These are phyloP conservation scores for Hystrix brachyura DNA, from an alignment of 2,113 vertebrate genomes.

Conservation along the genomic window DNA sequence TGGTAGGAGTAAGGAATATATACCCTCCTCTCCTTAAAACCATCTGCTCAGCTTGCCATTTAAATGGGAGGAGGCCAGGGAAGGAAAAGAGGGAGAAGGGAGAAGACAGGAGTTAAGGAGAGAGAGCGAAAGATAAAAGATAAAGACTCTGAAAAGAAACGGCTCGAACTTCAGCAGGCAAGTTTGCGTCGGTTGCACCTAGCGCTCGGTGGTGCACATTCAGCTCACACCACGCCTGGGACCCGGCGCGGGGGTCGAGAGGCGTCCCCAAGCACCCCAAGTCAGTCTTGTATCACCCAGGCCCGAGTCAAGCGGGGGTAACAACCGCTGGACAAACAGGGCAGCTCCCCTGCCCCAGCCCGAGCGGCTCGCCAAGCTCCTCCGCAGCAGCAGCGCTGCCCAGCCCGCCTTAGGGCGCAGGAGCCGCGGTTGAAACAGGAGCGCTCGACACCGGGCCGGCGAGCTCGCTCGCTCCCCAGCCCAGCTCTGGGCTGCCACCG, in stretches of 20 bases:
- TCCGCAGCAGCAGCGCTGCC: not conserved
- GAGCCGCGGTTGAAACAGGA: constrained; percentile 42
- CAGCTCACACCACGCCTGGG: not conserved
- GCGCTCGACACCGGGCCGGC: not conserved
- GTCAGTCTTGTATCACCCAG: not conserved
- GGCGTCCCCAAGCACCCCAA: constrained; percentile 9
- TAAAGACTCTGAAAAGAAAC: constrained; percentile 35
- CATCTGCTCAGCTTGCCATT: constrained; percentile 72
- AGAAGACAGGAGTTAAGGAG: not conserved
- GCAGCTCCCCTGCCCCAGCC: not conserved
- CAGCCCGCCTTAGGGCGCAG: constrained; percentile 15
- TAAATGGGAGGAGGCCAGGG: constrained; percentile 42
- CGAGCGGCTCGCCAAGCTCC: not conserved
- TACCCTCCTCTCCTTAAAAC: constrained; percentile 69
- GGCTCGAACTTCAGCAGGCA: constrained; percentile 53
- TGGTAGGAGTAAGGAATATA: constrained; percentile 3
- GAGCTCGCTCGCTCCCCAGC: not conserved
- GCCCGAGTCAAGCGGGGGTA: not conserved
- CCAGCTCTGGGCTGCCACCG: not conserved
- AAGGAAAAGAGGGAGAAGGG: not conserved
- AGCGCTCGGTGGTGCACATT: not conserved
- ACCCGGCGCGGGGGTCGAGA: not conserved
- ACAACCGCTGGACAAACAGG: not conserved
- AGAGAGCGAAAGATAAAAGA: not conserved
- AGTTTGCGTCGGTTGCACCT: constrained; percentile 30